Evolutionary conservation across 2,797 vertebrate species (phyloP).

Genomic region (Cirrhinus molitorella): DNA sequence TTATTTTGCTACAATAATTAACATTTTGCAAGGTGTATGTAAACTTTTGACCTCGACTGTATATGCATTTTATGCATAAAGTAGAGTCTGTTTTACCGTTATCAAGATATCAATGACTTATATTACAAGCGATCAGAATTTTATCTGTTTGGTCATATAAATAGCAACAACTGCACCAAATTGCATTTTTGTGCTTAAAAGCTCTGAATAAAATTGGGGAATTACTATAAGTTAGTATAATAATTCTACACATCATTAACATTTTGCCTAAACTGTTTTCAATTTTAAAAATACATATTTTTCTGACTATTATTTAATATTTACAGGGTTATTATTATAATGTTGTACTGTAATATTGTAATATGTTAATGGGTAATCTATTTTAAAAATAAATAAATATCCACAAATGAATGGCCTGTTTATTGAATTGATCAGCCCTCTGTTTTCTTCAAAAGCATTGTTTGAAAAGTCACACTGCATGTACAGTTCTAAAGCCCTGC

Average conservation of each 20-base stretch:
- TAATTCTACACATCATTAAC: neutral
- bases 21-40: too few species aligned
- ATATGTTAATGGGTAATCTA: neutral
- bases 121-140: too few species aligned
- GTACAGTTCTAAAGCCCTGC: constrained; percentile 67
- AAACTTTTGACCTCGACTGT: too few species aligned
- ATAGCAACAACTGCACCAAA: neutral
- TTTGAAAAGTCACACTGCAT: constrained; percentile 65
- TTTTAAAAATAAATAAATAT: neutral
- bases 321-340: neutral
- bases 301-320: neutral
- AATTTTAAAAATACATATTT: neutral
- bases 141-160: neutral
- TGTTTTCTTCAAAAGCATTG: constrained; percentile 57
- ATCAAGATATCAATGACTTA: neutral
- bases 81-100: neutral
- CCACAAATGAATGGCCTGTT: constrained; percentile 16
- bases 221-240: too few species aligned
- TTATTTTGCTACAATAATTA: too few species aligned
- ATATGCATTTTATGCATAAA: neutral
- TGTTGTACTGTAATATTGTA: neutral
- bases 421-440: constrained; percentile 64
- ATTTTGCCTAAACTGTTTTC: neutral
- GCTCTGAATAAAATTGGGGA: neutral
- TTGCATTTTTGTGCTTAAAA: neutral